A percentile compares a stretch with the other conserved stretches of the same genome.
Evolutionary conservation across 2,888 invertebrate genomes (phyloP).

Genomic region (Heliconius erato): DNA sequence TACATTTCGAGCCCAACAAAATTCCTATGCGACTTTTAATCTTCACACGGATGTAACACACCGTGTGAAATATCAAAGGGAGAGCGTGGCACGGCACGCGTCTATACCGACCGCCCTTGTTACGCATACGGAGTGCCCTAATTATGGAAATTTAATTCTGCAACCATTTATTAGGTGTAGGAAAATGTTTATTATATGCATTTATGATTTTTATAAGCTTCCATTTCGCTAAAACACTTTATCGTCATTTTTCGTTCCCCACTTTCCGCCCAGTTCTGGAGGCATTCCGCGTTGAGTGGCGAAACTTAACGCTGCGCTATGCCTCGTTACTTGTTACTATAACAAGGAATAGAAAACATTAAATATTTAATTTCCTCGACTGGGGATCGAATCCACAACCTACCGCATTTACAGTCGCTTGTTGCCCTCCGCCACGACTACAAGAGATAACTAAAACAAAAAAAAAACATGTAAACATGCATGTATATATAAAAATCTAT

Average conservation of each 20-base stretch:
- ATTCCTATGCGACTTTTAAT: slow-evolving; percentile 27
- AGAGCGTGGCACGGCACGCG: slow-evolving; percentile 39
- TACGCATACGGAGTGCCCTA: background rate
- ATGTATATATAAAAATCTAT: background rate
- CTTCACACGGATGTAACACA: slow-evolving; percentile 28
- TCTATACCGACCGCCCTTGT: slow-evolving; percentile 9
- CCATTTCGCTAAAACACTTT: too few relatives aligned
- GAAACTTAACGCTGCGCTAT: background rate
- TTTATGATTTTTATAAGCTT: too few relatives aligned
- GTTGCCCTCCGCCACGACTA: too few relatives aligned
- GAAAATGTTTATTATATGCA: slow-evolving; percentile 1
- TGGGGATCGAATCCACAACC: background rate
- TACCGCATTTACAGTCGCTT: background rate
- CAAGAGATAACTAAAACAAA: too few relatives aligned
- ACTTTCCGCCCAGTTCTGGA: background rate
- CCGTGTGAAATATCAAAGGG: slow-evolving; percentile 22
- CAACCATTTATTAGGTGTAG: background rate
- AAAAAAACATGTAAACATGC: too few relatives aligned
- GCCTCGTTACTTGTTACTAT: background rate
- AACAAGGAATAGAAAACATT: background rate
- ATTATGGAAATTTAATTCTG: slow-evolving; percentile 7
- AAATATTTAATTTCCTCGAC: background rate
- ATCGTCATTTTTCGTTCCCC: background rate
- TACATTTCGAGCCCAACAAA: background rate
- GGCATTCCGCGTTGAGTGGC: background rate